These are phyloP conservation scores for Esperia sulphurella DNA, from an alignment of 2,888 invertebrate species.

Conservation along the genomic window DNA sequence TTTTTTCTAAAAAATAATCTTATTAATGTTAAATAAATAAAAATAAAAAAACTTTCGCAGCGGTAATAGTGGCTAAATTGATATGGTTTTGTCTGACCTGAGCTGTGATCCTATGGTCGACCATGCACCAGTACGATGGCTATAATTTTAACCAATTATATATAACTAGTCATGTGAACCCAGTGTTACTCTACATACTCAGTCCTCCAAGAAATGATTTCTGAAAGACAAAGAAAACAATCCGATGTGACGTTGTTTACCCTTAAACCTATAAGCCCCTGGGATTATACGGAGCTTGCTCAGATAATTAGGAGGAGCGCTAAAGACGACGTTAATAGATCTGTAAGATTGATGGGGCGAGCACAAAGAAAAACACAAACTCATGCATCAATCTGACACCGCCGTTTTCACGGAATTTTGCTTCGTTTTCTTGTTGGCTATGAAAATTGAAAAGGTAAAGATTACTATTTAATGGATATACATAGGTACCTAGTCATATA, in stretches of 20 bases:
- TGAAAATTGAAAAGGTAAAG: conserved; percentile 7
- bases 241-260: conserved; percentile 30
- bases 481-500: too few relatives aligned
- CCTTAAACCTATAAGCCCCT: conserved; percentile 27
- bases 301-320: conserved; percentile 58
- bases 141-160: too few relatives aligned
- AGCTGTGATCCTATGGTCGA: too few relatives aligned
- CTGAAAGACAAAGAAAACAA: conserved; percentile 3
- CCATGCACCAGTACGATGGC: too few relatives aligned
- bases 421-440: conserved; percentile 12
- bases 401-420: conserved; percentile 30
- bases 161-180: too few relatives aligned
- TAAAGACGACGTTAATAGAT: conserved; percentile 68
- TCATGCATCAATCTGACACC: conserved; percentile 64
- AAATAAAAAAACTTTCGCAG: too few relatives aligned
- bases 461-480: background rate
- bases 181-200: too few relatives aligned
- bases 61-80: too few relatives aligned
- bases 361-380: conserved; percentile 61
- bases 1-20: too few relatives aligned
- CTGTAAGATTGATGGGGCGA: conserved; percentile 57
- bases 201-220: background rate
- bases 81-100: too few relatives aligned
- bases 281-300: conserved; percentile 42
- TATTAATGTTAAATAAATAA: too few relatives aligned